Evolutionary conservation across 2,113 vertebrate species (phyloP), one percentile per base, ranked within the genome.

Genomic region (Acanthochromis polyacanthus): DNA sequence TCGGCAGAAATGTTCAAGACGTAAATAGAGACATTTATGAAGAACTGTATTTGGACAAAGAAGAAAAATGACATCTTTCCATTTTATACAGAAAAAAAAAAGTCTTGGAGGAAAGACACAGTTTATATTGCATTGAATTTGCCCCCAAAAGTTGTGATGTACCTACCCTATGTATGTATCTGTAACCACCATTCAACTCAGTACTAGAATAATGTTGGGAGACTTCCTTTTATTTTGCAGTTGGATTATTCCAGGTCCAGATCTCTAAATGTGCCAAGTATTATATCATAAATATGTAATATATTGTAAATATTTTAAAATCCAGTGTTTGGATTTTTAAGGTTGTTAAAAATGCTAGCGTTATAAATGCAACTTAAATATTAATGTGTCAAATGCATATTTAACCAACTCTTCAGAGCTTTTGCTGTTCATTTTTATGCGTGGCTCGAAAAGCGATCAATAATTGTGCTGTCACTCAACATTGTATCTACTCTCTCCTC

Each of bases 1-100:
- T 60, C 58, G 61, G 19, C 32, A 36, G 38, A 48, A 82, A 75
- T 50, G 12, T 79, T 55, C 38, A 75, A 51, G 46, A 58, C 17
- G 45, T 23, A 58, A 23, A 60, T n/a, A 6, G 30, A 45, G 58
- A 10, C 15, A 65, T 75, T 10, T 65, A 30, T 78, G 14, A 48
- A 56, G 19, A 23, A 23, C 19, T 51, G 20, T n/a, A 36, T 63
- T 28, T 45, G 30, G 8, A 3, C 12, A 36, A 57, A 40, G n/a
- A 14, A 14, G 25, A 25, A 20, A 51, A n/a, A n/a, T n/a, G 4
- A 19, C 20, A 12, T 25, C 52, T 14, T 14, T 14, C 12, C 22
- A 23, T 25, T 55, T 55, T 55, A 23, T 14, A 0, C 11, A 22
- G 4, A 12, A 10, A 53, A 20, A 0, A 12, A 10, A 53, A 20